Evolutionary conservation across 2,888 invertebrate species (phyloP).

Genomic region (Falcaria lacertinaria): DNA sequence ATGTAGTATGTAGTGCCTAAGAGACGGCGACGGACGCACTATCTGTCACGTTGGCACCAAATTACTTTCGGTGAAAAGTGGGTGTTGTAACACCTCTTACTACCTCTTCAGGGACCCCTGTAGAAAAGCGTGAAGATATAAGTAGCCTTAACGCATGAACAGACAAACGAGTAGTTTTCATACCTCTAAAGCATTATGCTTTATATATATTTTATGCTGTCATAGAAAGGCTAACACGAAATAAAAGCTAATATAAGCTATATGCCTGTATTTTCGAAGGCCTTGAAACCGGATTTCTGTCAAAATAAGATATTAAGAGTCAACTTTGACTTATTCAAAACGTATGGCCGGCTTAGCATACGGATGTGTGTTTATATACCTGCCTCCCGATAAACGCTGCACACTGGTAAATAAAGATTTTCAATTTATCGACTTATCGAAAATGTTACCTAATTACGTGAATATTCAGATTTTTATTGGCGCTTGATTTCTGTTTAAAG

Average conservation of each 20-base stretch:
- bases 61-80: too few species aligned
- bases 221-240: too few species aligned
- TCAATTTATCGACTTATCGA: conserved; percentile 1
- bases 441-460: conserved; percentile 1
- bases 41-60: too few species aligned
- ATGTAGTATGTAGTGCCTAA: too few species aligned
- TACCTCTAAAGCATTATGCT: too few species aligned
- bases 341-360: neutral
- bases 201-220: too few species aligned
- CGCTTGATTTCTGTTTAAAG: conserved; percentile 18
- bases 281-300: neutral
- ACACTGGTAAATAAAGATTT: neutral
- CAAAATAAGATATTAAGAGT: neutral
- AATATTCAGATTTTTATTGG: conserved; percentile 14
- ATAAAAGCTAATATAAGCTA: neutral
- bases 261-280: neutral
- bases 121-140: too few species aligned
- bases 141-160: too few species aligned
- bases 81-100: too few species aligned
- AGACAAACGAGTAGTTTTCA: too few species aligned
- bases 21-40: too few species aligned
- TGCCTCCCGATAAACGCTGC: neutral
- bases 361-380: neutral
- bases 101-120: too few species aligned
- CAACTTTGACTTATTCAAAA: conserved; percentile 1